Evolutionary conservation across 1,140 invertebrate species (phyloP).

Genomic region (Neoseiulus cucumeris): DNA sequence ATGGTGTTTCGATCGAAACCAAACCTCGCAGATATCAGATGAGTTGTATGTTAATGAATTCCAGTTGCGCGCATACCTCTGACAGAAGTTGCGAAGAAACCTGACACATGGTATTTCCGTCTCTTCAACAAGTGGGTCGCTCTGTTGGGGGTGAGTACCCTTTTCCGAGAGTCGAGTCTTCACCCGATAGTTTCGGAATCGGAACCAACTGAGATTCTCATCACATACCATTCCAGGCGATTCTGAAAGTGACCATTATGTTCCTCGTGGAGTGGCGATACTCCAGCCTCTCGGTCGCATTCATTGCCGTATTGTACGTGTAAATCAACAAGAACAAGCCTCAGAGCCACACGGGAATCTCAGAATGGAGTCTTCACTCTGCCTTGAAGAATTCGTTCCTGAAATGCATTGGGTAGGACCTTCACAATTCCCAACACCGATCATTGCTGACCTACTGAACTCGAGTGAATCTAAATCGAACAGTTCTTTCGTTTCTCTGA

Average conservation of each 20-base stretch:
- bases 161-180: neutral
- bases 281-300: slow-evolving; percentile 54
- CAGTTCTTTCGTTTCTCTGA: neutral
- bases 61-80: slow-evolving; percentile 8
- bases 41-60: neutral
- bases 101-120: slow-evolving; percentile 76
- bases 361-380: slow-evolving; percentile 62
- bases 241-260: slow-evolving; percentile 73
- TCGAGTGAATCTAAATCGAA: too few species aligned
- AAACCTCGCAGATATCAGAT: too few species aligned
- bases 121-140: slow-evolving; percentile 84
- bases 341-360: slow-evolving; percentile 73
- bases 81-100: slow-evolving; percentile 54
- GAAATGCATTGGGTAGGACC: slow-evolving; percentile 57
- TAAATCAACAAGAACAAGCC: slow-evolving; percentile 85
- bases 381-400: slow-evolving; percentile 56
- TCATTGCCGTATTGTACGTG: slow-evolving; percentile 64
- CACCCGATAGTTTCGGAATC: neutral
- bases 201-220: neutral
- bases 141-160: slow-evolving; percentile 52
- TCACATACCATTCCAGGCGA: slow-evolving; percentile 35
- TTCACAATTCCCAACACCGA: too few species aligned
- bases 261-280: slow-evolving; percentile 79
- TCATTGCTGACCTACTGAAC: too few species aligned
- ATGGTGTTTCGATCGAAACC: too few species aligned